Evolutionary conservation across 2,113 vertebrate species (phyloP).

Genomic region (Salvelinus alpinus): DNA sequence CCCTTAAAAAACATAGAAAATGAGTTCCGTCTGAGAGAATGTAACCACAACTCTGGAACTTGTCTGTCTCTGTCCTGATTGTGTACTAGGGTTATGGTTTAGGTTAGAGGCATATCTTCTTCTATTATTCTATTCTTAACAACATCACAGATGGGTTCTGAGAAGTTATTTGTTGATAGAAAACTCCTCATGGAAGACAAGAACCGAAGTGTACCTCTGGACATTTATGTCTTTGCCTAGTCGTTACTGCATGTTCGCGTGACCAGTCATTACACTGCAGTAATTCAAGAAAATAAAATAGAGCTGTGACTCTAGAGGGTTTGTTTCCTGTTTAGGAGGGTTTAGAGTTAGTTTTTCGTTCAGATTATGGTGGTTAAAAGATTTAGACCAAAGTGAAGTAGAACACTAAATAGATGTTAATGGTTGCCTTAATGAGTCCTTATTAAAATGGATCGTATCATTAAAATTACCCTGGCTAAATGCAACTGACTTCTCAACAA

Average conservation of each 20-base stretch:
- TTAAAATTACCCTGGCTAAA: too few relatives aligned
- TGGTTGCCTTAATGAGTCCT: background rate
- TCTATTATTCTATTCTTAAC: conserved; percentile 25
- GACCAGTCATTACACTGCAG: background rate
- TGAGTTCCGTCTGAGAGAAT: conserved; percentile 17
- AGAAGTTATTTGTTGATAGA: conserved; percentile 12
- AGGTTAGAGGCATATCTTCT: background rate
- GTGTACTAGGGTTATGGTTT: background rate
- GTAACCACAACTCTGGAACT: background rate
- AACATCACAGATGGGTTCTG: conserved; percentile 2
- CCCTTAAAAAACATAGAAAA: background rate
- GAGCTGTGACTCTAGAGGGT: background rate
- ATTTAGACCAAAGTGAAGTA: conserved; percentile 6
- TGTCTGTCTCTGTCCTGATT: conserved; percentile 15
- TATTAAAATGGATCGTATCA: too few relatives aligned
- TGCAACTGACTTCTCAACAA: too few relatives aligned
- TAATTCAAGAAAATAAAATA: background rate
- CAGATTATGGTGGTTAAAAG: conserved; percentile 9
- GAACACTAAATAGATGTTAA: background rate
- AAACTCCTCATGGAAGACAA: conserved; percentile 10
- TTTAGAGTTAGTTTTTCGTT: background rate
- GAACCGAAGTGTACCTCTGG: background rate
- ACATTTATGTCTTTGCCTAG: conserved; percentile 20
- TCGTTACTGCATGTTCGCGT: conserved; percentile 1
- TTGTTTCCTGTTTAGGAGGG: background rate